Percentiles rank a stretch among this genome's conserved stretches.
Evolutionary conservation across 2,888 invertebrate genomes (phyloP).

Genomic region (Cylloceria caligata): DNA sequence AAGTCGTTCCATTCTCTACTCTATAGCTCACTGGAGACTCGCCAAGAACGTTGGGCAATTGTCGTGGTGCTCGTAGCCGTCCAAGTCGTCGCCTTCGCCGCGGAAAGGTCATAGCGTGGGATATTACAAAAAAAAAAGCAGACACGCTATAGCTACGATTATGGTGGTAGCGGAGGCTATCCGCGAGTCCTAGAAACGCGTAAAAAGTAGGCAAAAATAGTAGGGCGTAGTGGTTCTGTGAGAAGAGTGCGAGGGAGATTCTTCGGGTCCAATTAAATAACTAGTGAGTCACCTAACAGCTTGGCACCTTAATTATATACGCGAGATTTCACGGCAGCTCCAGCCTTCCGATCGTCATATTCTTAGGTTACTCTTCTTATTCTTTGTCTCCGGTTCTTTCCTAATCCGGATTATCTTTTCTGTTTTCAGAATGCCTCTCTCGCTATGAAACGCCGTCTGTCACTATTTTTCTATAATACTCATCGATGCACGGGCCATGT

Average conservation of each 20-base stretch:
- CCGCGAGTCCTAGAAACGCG: conserved; percentile 49
- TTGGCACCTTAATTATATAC: conserved; percentile 80
- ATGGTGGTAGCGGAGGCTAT: background rate
- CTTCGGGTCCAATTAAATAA: conserved; percentile 82
- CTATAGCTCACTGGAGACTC: conserved; percentile 46
- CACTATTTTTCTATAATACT: conserved; percentile 23
- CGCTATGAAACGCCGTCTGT: conserved; percentile 29
- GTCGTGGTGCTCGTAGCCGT: conserved; percentile 13
- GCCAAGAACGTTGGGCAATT: conserved; percentile 41
- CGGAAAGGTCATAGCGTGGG: conserved; percentile 28
- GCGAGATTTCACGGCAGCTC: conserved; percentile 61
- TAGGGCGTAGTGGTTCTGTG: conserved; percentile 16
- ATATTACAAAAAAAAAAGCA: conserved; percentile 40
- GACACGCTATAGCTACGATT: conserved; percentile 3
- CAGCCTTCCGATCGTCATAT: conserved; percentile 13
- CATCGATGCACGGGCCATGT: no score
- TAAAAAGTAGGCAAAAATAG: conserved; percentile 69
- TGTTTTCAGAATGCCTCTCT: conserved; percentile 56
- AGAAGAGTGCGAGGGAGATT: conserved; percentile 74
- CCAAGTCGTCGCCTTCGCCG: background rate
- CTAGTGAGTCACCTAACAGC: conserved; percentile 82
- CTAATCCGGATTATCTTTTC: conserved; percentile 47
- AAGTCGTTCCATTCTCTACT: conserved; percentile 36
- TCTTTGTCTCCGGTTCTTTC: conserved; percentile 36
- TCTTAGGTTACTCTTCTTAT: conserved; percentile 13